Conservation (phyloP, 2,113 vertebrate genomes). For the Stigmatopora nigra region DNA sequence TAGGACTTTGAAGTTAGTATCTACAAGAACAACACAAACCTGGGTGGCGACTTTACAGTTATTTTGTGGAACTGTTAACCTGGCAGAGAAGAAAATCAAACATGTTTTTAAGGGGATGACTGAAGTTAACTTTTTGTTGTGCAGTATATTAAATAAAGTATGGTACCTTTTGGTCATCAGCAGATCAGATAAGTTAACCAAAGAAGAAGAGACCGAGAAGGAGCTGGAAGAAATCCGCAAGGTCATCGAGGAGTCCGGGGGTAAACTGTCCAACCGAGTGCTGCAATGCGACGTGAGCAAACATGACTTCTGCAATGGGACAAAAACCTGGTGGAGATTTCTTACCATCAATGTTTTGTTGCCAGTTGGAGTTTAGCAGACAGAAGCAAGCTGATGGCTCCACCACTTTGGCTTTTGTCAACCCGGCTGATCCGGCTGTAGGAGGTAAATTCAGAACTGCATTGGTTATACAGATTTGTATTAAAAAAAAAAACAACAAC, state of each 20-base stretch:
- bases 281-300: constrained; percentile 78
- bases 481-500: background rate
- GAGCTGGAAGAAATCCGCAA: constrained; percentile 88
- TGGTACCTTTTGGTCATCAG: constrained; percentile 15
- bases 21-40: too few species aligned
- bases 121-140: background rate
- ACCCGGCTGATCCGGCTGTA: constrained; percentile 77
- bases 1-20: too few species aligned
- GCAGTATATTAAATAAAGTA: constrained; percentile 2
- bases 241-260: constrained; percentile 82
- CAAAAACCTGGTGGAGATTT: background rate
- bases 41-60: too few species aligned
- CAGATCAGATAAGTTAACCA: constrained; percentile 84
- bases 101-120: too few species aligned
- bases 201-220: constrained; percentile 82
- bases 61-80: too few species aligned
- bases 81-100: too few species aligned
- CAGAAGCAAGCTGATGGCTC: constrained; percentile 83
- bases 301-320: background rate
- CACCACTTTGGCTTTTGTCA: constrained; percentile 86
- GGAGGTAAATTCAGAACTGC: constrained; percentile 71
- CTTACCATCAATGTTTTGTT: background rate
- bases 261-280: constrained; percentile 82
- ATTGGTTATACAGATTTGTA: background rate
- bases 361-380: constrained; percentile 84